Conservation (phyloP, 2,888 invertebrate genomes). For the Cantharis rufa region DNA sequence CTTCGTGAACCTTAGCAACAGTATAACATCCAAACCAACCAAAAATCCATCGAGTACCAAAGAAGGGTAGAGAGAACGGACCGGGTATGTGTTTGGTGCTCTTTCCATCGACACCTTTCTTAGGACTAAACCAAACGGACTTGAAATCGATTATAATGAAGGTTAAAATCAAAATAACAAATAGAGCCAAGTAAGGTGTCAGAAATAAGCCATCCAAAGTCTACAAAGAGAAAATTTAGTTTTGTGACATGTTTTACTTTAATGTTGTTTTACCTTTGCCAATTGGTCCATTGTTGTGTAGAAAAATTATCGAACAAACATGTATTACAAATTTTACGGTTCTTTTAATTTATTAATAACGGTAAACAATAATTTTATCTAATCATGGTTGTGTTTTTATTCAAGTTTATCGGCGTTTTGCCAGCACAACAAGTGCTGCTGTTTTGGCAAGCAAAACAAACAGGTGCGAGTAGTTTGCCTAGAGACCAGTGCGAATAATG, state of each 20-base stretch:
- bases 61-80: slow-evolving; percentile 70
- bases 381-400: not conserved
- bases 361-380: not conserved
- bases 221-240: slow-evolving; percentile 17
- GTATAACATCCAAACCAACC: slow-evolving; percentile 66
- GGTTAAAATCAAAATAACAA: slow-evolving; percentile 27
- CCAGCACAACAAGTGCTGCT: not conserved
- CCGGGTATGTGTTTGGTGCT: slow-evolving; percentile 67
- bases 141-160: slow-evolving; percentile 1
- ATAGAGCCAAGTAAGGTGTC: slow-evolving; percentile 32
- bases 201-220: slow-evolving; percentile 13
- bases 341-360: not conserved
- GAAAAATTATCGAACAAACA: not conserved
- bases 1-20: slow-evolving; percentile 76
- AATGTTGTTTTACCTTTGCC: not conserved
- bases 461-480: not conserved
- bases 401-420: not conserved
- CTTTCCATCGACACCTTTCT: slow-evolving; percentile 15
- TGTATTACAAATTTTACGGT: not conserved
- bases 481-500: not conserved
- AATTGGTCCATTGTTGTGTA: not conserved
- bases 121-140: slow-evolving; percentile 43
- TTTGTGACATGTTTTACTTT: not conserved
- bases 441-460: not conserved
- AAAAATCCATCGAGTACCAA: slow-evolving; percentile 84